Conservation (phyloP, 1,140 invertebrate genomes). For the Linepithema humile region DNA sequence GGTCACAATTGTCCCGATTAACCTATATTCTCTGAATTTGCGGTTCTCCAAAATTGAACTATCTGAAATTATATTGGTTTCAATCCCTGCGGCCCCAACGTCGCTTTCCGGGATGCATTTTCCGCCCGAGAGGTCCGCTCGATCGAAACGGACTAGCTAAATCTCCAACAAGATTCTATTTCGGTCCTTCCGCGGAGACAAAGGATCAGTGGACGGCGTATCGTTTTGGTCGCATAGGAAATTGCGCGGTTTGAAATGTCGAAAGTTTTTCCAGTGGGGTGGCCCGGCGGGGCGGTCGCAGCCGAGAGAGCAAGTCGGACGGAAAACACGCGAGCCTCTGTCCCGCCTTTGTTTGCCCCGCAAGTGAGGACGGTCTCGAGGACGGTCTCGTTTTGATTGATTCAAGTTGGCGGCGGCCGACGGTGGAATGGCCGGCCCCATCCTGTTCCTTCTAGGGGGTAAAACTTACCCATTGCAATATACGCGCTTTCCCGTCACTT, state of each 20-base stretch:
- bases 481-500: slow-evolving; percentile 34
- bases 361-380: not conserved
- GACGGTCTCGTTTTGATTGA: slow-evolving; percentile 50
- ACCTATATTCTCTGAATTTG: not conserved
- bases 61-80: slow-evolving; percentile 16
- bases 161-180: slow-evolving; percentile 38
- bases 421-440: not conserved
- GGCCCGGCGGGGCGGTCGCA: not conserved
- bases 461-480: slow-evolving; percentile 53
- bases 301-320: not conserved
- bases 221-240: slow-evolving; percentile 39
- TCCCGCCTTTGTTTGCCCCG: not conserved
- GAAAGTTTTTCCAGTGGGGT: slow-evolving; percentile 34
- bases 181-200: not conserved
- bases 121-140: slow-evolving; percentile 1
- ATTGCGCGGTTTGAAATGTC: not conserved
- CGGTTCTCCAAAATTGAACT: slow-evolving; percentile 30
- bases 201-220: slow-evolving; percentile 7
- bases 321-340: slow-evolving; percentile 1
- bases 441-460: slow-evolving; percentile 47
- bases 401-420: not conserved
- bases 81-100: not conserved
- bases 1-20: not conserved
- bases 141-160: slow-evolving; percentile 27
- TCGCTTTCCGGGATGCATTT: slow-evolving; percentile 22